phyloP scores from a whole-genome alignment of 2,888 invertebrate genomes.

The Meteorus colon region DNA sequence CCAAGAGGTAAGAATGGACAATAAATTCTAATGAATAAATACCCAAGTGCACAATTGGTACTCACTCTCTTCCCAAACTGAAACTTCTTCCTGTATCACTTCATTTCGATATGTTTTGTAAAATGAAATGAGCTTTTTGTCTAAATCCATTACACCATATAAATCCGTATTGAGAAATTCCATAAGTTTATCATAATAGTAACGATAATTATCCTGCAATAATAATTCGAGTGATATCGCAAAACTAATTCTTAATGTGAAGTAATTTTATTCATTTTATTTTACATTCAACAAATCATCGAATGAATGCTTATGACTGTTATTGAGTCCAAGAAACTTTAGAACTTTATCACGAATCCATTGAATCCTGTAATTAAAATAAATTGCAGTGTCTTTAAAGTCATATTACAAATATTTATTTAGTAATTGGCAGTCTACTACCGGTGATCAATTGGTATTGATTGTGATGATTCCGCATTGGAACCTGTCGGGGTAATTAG shows the following conservation, averaged over 20 bases:
- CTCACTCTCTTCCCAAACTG: conserved; percentile 83
- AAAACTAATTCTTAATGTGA: conserved; percentile 16
- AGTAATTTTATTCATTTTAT: conserved; percentile 17
- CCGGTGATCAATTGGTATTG: conserved; percentile 1
- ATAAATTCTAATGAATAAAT: conserved; percentile 13
- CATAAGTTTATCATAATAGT: conserved; percentile 75
- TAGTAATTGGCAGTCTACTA: neutral
- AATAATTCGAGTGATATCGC: conserved; percentile 27
- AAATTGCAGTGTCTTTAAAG: neutral
- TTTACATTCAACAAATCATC: conserved; percentile 66
- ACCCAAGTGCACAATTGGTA: conserved; percentile 24
- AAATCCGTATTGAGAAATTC: conserved; percentile 76
- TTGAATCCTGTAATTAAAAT: conserved; percentile 73
- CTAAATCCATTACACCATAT: conserved; percentile 72
- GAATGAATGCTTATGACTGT: conserved; percentile 60
- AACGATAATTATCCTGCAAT: conserved; percentile 72
- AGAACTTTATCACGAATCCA: conserved; percentile 83
- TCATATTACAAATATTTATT: neutral
- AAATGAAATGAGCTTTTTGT: conserved; percentile 79
- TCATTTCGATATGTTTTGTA: conserved; percentile 83
- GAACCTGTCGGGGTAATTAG: conserved; percentile 7
- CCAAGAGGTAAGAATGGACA: conserved; percentile 12
- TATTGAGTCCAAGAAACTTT: conserved; percentile 75
- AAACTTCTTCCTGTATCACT: conserved; percentile 83
- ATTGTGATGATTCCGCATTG: neutral